A percentile compares a stretch with the other conserved stretches of the same genome.
Conservation (phyloP, 2,797 vertebrate genomes). For the Micrastur ruficollis region DNA sequence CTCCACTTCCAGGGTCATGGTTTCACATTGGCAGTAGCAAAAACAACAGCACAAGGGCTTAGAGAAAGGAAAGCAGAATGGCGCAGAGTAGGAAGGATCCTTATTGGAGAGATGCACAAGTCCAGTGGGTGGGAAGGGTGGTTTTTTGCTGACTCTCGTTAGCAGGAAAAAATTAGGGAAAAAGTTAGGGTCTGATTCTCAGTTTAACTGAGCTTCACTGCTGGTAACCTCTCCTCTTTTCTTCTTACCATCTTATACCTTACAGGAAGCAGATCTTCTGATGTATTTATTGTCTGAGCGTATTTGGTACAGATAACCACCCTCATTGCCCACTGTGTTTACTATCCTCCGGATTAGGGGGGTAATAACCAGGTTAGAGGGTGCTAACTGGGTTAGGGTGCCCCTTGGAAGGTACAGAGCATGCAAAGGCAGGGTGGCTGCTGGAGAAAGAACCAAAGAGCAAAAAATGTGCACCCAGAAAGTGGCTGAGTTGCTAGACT, state of each 20-base stretch:
- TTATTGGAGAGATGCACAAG: neutral
- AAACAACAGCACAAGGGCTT: neutral
- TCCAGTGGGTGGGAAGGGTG: neutral
- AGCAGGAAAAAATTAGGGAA: neutral
- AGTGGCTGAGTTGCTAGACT: neutral
- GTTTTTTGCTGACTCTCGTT: neutral
- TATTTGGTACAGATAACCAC: neutral
- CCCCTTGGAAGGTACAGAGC: neutral
- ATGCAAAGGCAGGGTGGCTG: neutral
- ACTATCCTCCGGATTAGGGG: neutral
- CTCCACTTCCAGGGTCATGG: neutral
- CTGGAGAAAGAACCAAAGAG: neutral
- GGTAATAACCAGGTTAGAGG: neutral
- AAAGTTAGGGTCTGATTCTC: neutral
- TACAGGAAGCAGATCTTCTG: neutral
- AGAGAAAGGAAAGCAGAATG: neutral
- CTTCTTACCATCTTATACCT: neutral
- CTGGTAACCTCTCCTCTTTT: neutral
- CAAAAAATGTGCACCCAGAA: neutral
- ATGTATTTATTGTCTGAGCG: neutral
- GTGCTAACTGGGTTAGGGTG: neutral
- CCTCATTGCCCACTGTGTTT: neutral
- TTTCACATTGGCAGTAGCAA: neutral
- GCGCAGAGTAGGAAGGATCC: neutral
- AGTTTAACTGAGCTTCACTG: neutral